These are phyloP conservation scores for Drosophila macrothrix DNA, from an alignment of 2,888 invertebrate species.

Conservation along the genomic window DNA sequence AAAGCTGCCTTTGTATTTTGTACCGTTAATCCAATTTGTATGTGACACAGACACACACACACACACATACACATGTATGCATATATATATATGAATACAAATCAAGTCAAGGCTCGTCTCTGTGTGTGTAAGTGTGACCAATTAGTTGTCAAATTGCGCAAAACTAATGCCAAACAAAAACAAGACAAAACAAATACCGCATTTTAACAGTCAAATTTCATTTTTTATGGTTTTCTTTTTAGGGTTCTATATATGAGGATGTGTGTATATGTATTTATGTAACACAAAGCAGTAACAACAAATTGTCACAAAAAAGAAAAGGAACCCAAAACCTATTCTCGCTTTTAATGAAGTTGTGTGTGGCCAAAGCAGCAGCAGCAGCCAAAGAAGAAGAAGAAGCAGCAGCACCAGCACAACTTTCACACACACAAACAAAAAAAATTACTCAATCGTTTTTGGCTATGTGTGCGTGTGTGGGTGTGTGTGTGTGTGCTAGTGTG, in stretches of 20 bases:
- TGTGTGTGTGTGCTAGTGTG: constrained; percentile 26
- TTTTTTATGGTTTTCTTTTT: constrained; percentile 30
- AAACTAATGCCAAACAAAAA: constrained; percentile 60
- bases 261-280: constrained; percentile 53
- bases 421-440: constrained; percentile 40
- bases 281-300: constrained; percentile 40
- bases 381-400: constrained; percentile 4
- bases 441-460: constrained; percentile 74
- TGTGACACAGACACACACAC: constrained; percentile 23
- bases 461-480: constrained; percentile 25
- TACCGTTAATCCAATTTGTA: constrained; percentile 70
- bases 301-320: constrained; percentile 45
- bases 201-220: constrained; percentile 35
- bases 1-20: constrained; percentile 41
- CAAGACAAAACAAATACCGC: constrained; percentile 5
- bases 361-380: constrained; percentile 37
- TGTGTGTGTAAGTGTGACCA: constrained; percentile 47
- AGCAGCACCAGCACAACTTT: constrained; percentile 18
- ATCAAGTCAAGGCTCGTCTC: constrained; percentile 46
- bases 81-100: constrained; percentile 11
- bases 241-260: constrained; percentile 16
- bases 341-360: constrained; percentile 74
- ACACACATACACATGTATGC: constrained; percentile 10
- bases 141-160: constrained; percentile 80
- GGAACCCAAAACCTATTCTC: constrained; percentile 34